These are phyloP conservation scores for Phortica variegata DNA, from an alignment of 1,140 invertebrate species.

Conservation along the genomic window DNA sequence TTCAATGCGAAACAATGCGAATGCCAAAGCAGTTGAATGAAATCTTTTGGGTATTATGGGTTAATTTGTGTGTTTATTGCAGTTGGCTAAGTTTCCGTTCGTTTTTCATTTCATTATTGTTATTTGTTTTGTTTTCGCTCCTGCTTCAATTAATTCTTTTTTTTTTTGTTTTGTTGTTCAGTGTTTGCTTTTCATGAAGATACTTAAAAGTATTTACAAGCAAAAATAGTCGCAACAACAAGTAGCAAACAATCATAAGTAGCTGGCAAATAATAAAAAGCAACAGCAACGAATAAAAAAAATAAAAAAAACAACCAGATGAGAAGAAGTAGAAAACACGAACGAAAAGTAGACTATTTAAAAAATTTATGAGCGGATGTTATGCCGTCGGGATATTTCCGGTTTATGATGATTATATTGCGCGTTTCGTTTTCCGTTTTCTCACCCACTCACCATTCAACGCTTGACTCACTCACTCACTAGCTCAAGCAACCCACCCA, in stretches of 20 bases:
- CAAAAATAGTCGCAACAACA: slow-evolving; percentile 16
- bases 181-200: slow-evolving; percentile 14
- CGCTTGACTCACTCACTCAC: neutral
- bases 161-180: too few species aligned
- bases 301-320: slow-evolving; percentile 25
- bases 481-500: neutral
- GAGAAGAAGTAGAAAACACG: slow-evolving; percentile 28
- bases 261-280: too few species aligned
- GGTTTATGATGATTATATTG: slow-evolving; percentile 54
- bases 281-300: slow-evolving; percentile 12
- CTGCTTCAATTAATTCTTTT: too few species aligned
- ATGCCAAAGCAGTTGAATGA: neutral
- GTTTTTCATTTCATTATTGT: too few species aligned
- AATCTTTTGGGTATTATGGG: slow-evolving; percentile 45
- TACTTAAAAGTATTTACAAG: slow-evolving; percentile 51
- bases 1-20: too few species aligned
- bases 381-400: slow-evolving; percentile 56
- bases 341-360: slow-evolving; percentile 55
- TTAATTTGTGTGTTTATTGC: slow-evolving; percentile 55
- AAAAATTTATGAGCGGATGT: slow-evolving; percentile 56
- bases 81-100: slow-evolving; percentile 48
- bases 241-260: slow-evolving; percentile 18
- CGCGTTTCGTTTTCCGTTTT: slow-evolving; percentile 31
- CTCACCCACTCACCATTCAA: slow-evolving; percentile 7
- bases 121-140: too few species aligned